Percentiles rank a stretch among this genome's conserved stretches.
Evolutionary conservation across 1,140 invertebrate species (phyloP).

Genomic region (Octopus bimaculoides): DNA sequence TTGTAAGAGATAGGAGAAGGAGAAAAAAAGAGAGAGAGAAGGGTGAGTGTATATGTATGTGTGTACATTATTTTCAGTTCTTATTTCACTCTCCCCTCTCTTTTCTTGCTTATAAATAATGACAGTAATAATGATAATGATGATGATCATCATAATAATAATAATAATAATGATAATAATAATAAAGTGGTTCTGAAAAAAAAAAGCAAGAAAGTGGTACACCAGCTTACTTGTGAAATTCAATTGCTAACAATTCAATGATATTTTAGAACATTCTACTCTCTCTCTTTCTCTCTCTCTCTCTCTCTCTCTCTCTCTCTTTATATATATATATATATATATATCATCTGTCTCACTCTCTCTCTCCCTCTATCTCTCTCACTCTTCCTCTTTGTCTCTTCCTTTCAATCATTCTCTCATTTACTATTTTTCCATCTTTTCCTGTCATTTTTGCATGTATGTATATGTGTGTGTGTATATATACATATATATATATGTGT

Average conservation of each 20-base stretch:
- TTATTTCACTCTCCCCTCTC: no score
- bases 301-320: not conserved
- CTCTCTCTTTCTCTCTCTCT: not conserved
- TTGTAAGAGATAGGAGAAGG: no score
- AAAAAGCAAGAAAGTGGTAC: not conserved
- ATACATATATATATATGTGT: no score
- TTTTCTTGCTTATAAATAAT: not conserved
- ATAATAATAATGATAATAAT: not conserved
- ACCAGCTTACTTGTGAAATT: not conserved
- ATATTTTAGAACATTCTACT: not conserved
- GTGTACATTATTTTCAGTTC: no score
- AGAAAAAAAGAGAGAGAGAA: no score
- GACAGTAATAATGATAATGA: not conserved
- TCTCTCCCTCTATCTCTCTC: not conserved
- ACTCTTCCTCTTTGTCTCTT: conserved; percentile 1
- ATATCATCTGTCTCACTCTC: not conserved
- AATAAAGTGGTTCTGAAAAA: not conserved
- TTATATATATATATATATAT: not conserved
- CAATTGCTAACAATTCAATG: not conserved
- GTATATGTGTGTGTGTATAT: no score
- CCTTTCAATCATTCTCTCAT: not conserved
- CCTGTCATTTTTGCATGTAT: not conserved
- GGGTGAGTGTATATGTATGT: no score
- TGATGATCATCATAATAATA: not conserved
- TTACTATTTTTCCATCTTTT: not conserved